Percentiles rank a stretch among this genome's conserved stretches.
phyloP scores from a whole-genome alignment of 2,797 vertebrate species.

The Ctenopoma kingsleyae region DNA sequence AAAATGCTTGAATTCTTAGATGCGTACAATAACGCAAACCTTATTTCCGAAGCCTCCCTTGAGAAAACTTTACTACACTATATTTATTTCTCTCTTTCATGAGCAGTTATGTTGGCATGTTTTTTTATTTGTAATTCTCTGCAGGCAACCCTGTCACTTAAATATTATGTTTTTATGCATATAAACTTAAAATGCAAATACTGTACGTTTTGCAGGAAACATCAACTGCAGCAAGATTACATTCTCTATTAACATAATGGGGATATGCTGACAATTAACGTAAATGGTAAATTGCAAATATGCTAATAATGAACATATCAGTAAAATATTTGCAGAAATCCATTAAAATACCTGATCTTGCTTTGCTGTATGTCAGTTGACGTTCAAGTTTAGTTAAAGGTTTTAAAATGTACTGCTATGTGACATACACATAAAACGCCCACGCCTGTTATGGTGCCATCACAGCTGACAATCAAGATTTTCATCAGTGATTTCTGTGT shows the following conservation, averaged over 20 bases:
- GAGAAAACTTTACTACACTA: slow-evolving; percentile 7
- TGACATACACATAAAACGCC: slow-evolving; percentile 20
- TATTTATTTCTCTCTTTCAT: slow-evolving; percentile 12
- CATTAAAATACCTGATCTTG: too few relatives aligned
- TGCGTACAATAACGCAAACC: slow-evolving; percentile 65
- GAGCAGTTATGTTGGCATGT: slow-evolving; percentile 15
- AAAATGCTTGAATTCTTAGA: slow-evolving; percentile 69
- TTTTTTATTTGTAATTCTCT: slow-evolving; percentile 16
- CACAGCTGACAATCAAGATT: slow-evolving; percentile 51
- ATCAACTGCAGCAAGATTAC: too few relatives aligned
- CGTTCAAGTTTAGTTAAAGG: too few relatives aligned
- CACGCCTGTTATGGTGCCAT: slow-evolving; percentile 53
- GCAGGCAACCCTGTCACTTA: not conserved
- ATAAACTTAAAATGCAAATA: too few relatives aligned
- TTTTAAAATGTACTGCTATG: not conserved
- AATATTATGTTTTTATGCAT: too few relatives aligned
- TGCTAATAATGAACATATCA: too few relatives aligned
- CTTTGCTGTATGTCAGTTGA: too few relatives aligned
- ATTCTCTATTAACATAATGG: too few relatives aligned
- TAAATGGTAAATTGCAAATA: not conserved
- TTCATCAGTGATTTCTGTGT: slow-evolving; percentile 42
- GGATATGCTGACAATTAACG: too few relatives aligned
- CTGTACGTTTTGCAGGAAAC: too few relatives aligned
- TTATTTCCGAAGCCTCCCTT: slow-evolving; percentile 3
- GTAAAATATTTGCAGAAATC: too few relatives aligned